Base-by-base conservation (phyloP, 1,140 invertebrate species). In the Drosophila tristis region DNA sequence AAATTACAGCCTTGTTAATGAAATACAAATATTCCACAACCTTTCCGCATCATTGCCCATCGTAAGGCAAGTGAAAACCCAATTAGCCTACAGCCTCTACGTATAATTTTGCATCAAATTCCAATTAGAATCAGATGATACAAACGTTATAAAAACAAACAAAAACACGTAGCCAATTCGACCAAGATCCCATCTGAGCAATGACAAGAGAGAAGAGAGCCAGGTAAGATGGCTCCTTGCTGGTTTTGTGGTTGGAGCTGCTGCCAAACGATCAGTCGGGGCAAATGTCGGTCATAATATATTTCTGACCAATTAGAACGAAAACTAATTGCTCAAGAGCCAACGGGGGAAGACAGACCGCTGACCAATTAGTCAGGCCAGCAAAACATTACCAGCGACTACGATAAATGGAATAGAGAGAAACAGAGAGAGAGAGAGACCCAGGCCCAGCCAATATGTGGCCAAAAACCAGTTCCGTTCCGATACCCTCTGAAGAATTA, bases 281-380 rank as follows among this genome's bases (percentile, higher is more conserved):
- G 78, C 73, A 78, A 81, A 81, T 86, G 73, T 87, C 74, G 78
- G 74, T 79, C 77, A 89, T 81, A 81, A 87, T 89, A 89, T 74
- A 84, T 84, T 84, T 90, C 76, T 89, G 84, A 89, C 84, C 84
- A 89, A 89, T 89, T 89, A 89, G 84, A 89, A 89, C 70, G 64
- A 74, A 80, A 89, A 90, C 84, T 89, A 89, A 89, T 89, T 89
- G 85, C 85, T 89, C 84, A 80, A 89, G 75, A 86, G 78, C 82
- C 82, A 78, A 79, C 75, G 77, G 84, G 11, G 65, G 84, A 90
- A 89, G 80, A 89, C 74, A 89, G 80, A 89, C 74, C 85, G 73
- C 62, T 78, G 70, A 80, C 84, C 84, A 90, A 89, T 89, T 89
- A 89, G 84, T 80, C 80, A 67, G 66, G 42, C 74, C 65, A 53